Conservation (phyloP, 2,888 invertebrate species). For the Vandiemenella viatica region DNA sequence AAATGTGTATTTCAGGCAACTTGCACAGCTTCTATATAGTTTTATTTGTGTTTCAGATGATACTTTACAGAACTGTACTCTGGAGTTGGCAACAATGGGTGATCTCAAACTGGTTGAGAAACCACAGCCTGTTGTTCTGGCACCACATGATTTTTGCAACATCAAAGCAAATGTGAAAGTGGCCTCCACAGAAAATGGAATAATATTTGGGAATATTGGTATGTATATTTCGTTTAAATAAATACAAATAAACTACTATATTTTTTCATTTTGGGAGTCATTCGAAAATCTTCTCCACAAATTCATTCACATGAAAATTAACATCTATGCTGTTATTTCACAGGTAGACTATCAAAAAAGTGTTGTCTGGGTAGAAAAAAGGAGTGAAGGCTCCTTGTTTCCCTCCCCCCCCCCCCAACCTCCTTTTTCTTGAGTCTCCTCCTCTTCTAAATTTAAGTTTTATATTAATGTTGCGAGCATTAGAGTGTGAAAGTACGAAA, state of each 20-base stretch:
- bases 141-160: constrained; percentile 92
- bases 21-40: no score
- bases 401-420: no score
- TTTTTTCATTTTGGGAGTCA: not conserved
- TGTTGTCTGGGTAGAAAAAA: no score
- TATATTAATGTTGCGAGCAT: no score
- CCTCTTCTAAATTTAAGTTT: no score
- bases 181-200: constrained; percentile 98
- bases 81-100: constrained; percentile 94
- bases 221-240: constrained; percentile 16
- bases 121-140: constrained; percentile 87
- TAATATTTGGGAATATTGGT: constrained; percentile 98
- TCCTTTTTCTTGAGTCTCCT: no score
- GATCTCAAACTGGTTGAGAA: constrained; percentile 97
- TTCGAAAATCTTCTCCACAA: not conserved
- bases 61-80: constrained; percentile 92
- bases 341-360: no score
- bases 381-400: no score
- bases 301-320: not conserved
- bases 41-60: constrained; percentile 57
- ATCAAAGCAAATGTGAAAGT: constrained; percentile 98
- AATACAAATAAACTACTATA: not conserved
- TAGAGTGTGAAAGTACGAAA: no score
- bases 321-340: not conserved
- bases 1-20: no score